Evolutionary conservation across 2,888 invertebrate species (phyloP).

Genomic region (Siphlonurus alternatus): DNA sequence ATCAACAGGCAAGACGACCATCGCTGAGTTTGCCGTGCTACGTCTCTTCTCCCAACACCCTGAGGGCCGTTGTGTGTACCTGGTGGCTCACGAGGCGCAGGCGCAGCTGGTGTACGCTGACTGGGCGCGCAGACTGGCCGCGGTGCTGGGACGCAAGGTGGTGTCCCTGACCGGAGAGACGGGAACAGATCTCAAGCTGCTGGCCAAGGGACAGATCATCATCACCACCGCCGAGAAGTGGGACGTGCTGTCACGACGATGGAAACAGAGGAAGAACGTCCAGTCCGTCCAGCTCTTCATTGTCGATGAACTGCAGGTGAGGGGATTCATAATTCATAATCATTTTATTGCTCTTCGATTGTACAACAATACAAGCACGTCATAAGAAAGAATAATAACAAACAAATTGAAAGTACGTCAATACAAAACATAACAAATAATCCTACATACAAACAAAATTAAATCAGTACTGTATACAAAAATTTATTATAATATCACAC

Average conservation of each 20-base stretch:
- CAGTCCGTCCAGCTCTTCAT: constrained; percentile 93
- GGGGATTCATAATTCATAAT: too few species aligned
- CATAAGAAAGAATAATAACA: too few species aligned
- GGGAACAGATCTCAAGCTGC: constrained; percentile 77
- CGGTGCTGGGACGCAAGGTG: constrained; percentile 61
- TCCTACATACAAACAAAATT: too few species aligned
- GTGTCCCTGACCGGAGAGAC: constrained; percentile 94
- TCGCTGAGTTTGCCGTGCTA: constrained; percentile 91
- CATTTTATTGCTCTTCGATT: too few species aligned
- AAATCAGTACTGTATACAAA: too few species aligned
- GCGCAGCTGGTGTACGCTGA: constrained; percentile 81
- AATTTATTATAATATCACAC: too few species aligned
- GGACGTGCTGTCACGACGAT: constrained; percentile 94
- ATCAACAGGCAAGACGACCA: constrained; percentile 79
- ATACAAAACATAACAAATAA: too few species aligned
- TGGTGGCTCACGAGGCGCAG: constrained; percentile 81
- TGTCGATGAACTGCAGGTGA: constrained; percentile 84
- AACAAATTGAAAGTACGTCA: too few species aligned
- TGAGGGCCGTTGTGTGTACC: constrained; percentile 78
- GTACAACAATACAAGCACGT: too few species aligned
- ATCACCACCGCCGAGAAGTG: constrained; percentile 96
- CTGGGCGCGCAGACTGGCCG: constrained; percentile 80
- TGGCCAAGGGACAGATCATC: constrained; percentile 88
- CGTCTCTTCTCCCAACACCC: constrained; percentile 59
- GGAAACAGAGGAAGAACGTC: constrained; percentile 98